Percentiles rank a stretch among this genome's conserved stretches.
These are phyloP conservation scores for Periplaneta americana DNA, from an alignment of 1,140 invertebrate genomes.

Conservation along the genomic window DNA sequence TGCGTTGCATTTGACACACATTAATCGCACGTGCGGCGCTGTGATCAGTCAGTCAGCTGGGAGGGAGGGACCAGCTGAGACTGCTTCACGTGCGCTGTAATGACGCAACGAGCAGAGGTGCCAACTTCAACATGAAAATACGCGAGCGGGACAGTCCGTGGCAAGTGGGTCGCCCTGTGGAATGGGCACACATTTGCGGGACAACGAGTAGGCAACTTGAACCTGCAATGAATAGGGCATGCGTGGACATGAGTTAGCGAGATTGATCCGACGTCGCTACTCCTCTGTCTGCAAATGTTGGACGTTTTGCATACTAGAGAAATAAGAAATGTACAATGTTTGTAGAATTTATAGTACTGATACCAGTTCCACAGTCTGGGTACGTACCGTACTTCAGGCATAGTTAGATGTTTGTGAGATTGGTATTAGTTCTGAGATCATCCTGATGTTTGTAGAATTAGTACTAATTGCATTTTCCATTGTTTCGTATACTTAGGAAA, in stretches of 20 bases:
- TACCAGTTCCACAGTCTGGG: no score
- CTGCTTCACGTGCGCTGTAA: neutral
- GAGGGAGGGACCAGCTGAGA: neutral
- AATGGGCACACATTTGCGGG: neutral
- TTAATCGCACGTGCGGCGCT: neutral
- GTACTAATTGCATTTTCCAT: no score
- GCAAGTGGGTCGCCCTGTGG: neutral
- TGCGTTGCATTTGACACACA: neutral
- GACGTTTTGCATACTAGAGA: no score
- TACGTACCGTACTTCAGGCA: no score
- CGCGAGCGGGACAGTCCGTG: neutral
- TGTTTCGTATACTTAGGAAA: no score
- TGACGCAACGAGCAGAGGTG: neutral
- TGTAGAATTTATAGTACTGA: no score
- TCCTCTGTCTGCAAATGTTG: no score
- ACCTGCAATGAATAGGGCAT: neutral
- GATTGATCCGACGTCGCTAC: neutral
- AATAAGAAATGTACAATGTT: no score
- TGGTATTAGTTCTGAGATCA: no score
- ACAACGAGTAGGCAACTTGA: neutral
- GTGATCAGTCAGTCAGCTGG: neutral
- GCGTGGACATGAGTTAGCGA: neutral
- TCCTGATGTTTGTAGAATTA: no score
- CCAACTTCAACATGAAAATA: neutral
- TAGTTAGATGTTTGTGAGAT: no score